phyloP scores from a whole-genome alignment of 2,797 vertebrate genomes.

The Morus bassanus region DNA sequence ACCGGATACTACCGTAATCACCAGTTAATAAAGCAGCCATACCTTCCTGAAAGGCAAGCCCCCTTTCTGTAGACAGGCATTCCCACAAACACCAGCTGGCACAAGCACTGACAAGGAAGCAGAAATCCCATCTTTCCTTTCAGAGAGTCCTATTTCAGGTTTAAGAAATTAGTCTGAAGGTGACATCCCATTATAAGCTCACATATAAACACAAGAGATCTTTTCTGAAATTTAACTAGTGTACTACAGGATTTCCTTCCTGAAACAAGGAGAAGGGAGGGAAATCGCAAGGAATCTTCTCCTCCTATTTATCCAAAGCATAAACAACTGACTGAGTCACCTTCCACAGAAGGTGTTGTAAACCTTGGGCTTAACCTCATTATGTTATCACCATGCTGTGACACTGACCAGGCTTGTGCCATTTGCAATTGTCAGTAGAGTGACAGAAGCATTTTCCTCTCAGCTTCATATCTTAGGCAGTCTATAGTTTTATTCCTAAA shows the following conservation, averaged over 20 bases:
- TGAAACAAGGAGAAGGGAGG: neutral
- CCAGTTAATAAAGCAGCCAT: neutral
- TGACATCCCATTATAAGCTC: neutral
- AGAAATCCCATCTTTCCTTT: neutral
- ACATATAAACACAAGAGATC: neutral
- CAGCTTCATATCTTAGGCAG: constrained; percentile 28
- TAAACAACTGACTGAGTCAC: neutral
- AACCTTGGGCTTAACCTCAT: constrained; percentile 23
- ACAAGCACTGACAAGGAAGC: neutral
- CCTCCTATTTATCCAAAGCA: neutral
- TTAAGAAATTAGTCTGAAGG: neutral
- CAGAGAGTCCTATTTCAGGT: neutral
- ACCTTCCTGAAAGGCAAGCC: neutral
- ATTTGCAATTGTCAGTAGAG: constrained; percentile 22
- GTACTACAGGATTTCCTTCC: neutral
- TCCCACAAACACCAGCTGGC: neutral
- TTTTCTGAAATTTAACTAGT: neutral
- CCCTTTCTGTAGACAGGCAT: neutral
- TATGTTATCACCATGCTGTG: constrained; percentile 15
- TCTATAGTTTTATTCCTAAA: constrained; percentile 28
- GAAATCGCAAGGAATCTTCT: neutral
- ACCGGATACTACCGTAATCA: neutral
- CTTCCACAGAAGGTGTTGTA: neutral
- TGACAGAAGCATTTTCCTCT: constrained; percentile 34
- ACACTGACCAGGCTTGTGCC: constrained; percentile 42